Percentiles rank a stretch among this genome's conserved stretches.
These are phyloP conservation scores for Drosophila guanche DNA, from an alignment of 1,140 invertebrate genomes.

Conservation along the genomic window DNA sequence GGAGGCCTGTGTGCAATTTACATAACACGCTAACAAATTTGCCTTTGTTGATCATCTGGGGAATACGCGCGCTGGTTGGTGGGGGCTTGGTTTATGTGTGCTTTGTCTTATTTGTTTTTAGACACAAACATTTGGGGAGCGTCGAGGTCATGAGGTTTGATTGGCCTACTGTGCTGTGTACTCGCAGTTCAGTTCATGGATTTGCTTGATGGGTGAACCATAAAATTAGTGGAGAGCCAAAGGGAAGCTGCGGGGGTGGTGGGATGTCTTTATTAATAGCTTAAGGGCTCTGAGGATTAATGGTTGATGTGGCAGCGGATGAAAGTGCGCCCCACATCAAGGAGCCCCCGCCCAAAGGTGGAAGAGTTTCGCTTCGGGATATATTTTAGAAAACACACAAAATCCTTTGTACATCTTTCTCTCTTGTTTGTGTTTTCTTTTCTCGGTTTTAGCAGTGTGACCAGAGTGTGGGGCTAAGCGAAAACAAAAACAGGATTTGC, in stretches of 20 bases:
- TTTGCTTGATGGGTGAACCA: conserved; percentile 60
- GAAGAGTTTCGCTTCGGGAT: not conserved
- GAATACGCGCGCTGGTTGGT: conserved; percentile 15
- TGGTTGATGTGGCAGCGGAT: conserved; percentile 19
- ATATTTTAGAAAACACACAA: not conserved
- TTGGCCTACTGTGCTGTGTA: conserved; percentile 69
- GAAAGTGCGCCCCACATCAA: not conserved
- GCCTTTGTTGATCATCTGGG: conserved; percentile 52
- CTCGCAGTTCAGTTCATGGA: conserved; percentile 44
- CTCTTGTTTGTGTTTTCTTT: conserved; percentile 35
- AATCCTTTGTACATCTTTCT: conserved; percentile 18
- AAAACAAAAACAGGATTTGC: conserved; percentile 78
- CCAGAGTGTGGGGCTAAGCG: conserved; percentile 5
- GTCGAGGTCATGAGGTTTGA: conserved; percentile 62
- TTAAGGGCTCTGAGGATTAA: conserved; percentile 43
- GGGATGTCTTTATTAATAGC: conserved; percentile 66
- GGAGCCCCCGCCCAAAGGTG: not conserved
- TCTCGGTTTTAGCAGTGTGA: conserved; percentile 25
- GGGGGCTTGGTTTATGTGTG: conserved; percentile 68
- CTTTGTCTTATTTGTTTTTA: conserved; percentile 80
- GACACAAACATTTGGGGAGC: conserved; percentile 38
- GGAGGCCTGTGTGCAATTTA: conserved; percentile 70
- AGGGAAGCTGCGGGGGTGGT: not conserved
- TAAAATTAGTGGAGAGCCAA: conserved; percentile 65
- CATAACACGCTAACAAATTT: conserved; percentile 79